phyloP scores from a whole-genome alignment of 2,113 vertebrate genomes.

The Brienomyrus longianalis region DNA sequence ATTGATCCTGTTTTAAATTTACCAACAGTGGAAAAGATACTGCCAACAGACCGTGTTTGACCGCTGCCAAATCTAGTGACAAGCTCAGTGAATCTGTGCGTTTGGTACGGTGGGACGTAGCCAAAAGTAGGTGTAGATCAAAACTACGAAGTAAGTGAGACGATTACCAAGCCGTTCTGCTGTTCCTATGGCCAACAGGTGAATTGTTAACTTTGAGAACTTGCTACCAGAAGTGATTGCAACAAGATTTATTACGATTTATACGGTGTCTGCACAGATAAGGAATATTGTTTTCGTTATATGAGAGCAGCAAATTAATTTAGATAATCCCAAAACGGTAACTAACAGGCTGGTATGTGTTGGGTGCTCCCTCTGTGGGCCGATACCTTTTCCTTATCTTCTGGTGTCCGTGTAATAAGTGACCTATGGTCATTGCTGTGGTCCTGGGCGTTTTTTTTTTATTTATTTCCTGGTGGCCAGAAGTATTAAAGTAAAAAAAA shows the following conservation, averaged over 20 bases:
- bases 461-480: neutral
- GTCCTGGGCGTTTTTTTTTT: neutral
- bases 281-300: neutral
- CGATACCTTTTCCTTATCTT: neutral
- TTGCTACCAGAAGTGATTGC: neutral
- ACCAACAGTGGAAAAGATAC: neutral
- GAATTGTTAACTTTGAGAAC: neutral
- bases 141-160: neutral
- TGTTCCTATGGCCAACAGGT: neutral
- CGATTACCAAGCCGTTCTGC: neutral
- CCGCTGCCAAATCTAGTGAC: neutral
- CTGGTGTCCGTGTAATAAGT: neutral
- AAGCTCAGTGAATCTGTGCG: too few species aligned
- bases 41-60: neutral
- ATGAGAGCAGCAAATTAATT: neutral
- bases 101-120: neutral
- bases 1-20: neutral
- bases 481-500: neutral
- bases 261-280: neutral
- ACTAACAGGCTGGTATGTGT: neutral
- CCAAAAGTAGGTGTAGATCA: neutral
- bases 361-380: neutral
- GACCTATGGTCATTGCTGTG: neutral
- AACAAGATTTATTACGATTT: neutral
- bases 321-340: neutral